Evolutionary conservation across 2,888 invertebrate species (phyloP).

Genomic region (Holacanthella duospinosa): DNA sequence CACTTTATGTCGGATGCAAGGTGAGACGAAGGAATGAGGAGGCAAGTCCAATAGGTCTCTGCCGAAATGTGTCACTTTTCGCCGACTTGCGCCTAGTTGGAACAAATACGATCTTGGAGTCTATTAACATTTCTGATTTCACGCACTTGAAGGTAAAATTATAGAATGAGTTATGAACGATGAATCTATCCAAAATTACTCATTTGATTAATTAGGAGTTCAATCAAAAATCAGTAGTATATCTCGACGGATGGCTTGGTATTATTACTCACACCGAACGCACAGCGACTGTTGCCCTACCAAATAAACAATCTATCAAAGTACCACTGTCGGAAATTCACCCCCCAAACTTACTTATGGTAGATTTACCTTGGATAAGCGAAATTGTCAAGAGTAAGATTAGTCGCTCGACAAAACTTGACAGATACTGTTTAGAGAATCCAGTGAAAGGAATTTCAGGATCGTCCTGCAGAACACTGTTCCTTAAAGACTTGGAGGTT

Average conservation of each 20-base stretch:
- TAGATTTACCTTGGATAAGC: conserved; percentile 9
- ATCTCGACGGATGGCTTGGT: conserved; percentile 7
- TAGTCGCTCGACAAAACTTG: not conserved
- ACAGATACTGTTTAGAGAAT: not conserved
- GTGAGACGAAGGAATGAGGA: not conserved
- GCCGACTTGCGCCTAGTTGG: conserved; percentile 6
- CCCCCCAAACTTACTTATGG: not conserved
- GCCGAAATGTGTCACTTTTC: not conserved
- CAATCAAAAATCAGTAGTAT: conserved; percentile 10
- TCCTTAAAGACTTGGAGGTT: conserved; percentile 2
- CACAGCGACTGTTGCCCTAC: not conserved
- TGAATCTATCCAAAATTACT: not conserved
- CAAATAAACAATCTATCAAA: not conserved
- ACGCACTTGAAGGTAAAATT: conserved; percentile 8
- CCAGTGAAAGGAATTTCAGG: not conserved
- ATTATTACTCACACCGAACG: conserved; percentile 5
- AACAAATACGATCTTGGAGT: conserved; percentile 1
- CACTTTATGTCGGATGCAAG: conserved; percentile 8
- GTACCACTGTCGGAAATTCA: not conserved
- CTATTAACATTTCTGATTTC: not conserved
- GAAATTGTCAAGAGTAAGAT: not conserved
- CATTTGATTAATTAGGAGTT: conserved; percentile 3
- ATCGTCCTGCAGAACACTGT: not conserved
- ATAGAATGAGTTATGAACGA: not conserved
- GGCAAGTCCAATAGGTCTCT: not conserved